Conservation (phyloP, 2,113 vertebrate species). For the Silurus glanis region DNA sequence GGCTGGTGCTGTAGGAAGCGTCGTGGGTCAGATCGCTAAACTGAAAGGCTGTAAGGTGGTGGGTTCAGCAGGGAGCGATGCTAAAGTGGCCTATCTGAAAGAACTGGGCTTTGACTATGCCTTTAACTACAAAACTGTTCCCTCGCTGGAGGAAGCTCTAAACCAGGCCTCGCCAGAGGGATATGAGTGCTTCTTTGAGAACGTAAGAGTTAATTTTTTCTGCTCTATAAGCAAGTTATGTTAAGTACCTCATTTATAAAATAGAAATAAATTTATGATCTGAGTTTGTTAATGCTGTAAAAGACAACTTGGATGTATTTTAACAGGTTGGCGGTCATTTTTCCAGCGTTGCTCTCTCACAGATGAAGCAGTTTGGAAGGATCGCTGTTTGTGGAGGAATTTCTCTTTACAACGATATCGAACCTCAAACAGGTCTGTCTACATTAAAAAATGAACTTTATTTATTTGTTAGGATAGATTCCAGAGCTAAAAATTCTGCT, state of each 20-base stretch:
- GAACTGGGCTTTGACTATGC: conserved; percentile 78
- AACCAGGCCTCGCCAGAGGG: conserved; percentile 76
- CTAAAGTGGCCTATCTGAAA: conserved; percentile 78
- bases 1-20: conserved; percentile 79
- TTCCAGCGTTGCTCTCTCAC: conserved; percentile 67
- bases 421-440: conserved; percentile 69
- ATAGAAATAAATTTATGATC: neutral
- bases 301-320: conserved; percentile 37
- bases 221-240: neutral
- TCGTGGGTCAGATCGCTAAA: conserved; percentile 80
- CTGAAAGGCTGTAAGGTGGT: conserved; percentile 79
- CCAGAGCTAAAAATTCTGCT: too few species aligned
- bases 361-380: conserved; percentile 78
- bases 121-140: conserved; percentile 82
- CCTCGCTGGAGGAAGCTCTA: conserved; percentile 76
- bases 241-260: neutral
- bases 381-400: conserved; percentile 81
- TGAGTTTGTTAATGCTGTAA: neutral
- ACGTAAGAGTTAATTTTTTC: conserved; percentile 65
- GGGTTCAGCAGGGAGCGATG: conserved; percentile 77
- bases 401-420: conserved; percentile 71
- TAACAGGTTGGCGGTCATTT: conserved; percentile 83
- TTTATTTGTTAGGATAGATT: too few species aligned
- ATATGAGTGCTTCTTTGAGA: conserved; percentile 84
- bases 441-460: neutral